Evolutionary conservation across 2,797 vertebrate species (phyloP), one percentile per base, ranked within the genome.

Genomic region (Gymnodraco acuticeps): DNA sequence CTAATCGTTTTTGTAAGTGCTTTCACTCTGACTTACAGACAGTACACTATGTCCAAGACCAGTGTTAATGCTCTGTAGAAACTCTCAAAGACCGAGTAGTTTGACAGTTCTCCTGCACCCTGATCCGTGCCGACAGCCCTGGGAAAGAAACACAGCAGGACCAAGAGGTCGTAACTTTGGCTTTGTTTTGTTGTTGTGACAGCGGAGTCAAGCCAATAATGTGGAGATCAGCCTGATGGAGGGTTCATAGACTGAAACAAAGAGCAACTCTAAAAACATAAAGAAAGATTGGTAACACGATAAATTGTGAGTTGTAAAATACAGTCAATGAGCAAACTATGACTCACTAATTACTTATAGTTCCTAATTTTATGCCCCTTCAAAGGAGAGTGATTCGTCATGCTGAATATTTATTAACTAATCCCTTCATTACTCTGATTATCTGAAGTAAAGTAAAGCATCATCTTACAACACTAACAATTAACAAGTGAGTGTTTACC

Each of bases 101-200:
- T 73, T 76, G 75, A 89, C 85, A 31, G 63, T 71, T 70, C 47
- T 72, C 47, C 56, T 70, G 64, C 65, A 63, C 66, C 55, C 75
- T 70, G 81, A 67, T 76, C 80, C 53, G 41, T 61, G 42, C 71
- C 47, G 81, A 86, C 82, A 78, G 77, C 41, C 54, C 54, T 64
- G 54, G 10, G 14, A 48, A 52, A 27, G 33, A 19, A 42, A 71
- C 62, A 60, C 68, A 70, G 31, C 52, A 17, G 61, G 64, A 50
- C 52, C 54, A 52, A 76, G 64, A 76, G 82, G 77, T 81, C 69
- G 54, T 43, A 70, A 76, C 75, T 23, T 75, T 74, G 70, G 43
- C 58, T 77, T 81, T 67, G 69, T 64, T 77, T 69, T 67, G 60
- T 77, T 81, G 81, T 81, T 53, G 38, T 73, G 81, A 75, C 64